phyloP scores from a whole-genome alignment of 1,140 invertebrate genomes.

The Sycophila sp. region DNA sequence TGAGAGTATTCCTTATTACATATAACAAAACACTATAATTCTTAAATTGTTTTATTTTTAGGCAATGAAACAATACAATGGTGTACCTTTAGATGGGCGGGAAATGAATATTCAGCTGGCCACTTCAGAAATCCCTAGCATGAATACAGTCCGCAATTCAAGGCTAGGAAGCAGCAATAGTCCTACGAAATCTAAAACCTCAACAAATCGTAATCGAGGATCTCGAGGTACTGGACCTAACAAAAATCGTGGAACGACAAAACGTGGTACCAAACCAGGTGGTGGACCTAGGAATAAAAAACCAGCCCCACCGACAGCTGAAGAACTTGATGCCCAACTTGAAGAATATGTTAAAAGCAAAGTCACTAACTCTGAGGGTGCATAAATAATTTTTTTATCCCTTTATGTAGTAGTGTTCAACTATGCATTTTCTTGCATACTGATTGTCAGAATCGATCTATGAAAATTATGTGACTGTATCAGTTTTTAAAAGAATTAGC shows the following conservation, averaged over 20 bases:
- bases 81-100: conserved; percentile 92
- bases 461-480: too few species aligned
- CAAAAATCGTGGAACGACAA: neutral
- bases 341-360: conserved; percentile 87
- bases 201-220: neutral
- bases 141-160: conserved; percentile 52
- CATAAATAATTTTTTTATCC: conserved; percentile 17
- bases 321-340: conserved; percentile 93
- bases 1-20: too few species aligned
- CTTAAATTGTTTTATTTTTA: conserved; percentile 35
- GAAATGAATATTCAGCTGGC: conserved; percentile 95
- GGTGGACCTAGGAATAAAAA: neutral
- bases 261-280: neutral
- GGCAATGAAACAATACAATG: conserved; percentile 99
- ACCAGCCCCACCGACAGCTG: conserved; percentile 79
- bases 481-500: too few species aligned
- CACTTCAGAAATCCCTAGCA: conserved; percentile 75
- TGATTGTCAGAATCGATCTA: too few species aligned
- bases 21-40: too few species aligned
- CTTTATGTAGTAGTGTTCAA: conserved; percentile 8
- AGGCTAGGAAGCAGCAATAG: conserved; percentile 49
- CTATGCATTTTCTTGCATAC: too few species aligned
- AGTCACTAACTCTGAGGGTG: conserved; percentile 26
- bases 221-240: neutral
- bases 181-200: conserved; percentile 18